Evolutionary conservation across 1,140 invertebrate genomes (phyloP).

Genomic region (Hesperophylax magnus): DNA sequence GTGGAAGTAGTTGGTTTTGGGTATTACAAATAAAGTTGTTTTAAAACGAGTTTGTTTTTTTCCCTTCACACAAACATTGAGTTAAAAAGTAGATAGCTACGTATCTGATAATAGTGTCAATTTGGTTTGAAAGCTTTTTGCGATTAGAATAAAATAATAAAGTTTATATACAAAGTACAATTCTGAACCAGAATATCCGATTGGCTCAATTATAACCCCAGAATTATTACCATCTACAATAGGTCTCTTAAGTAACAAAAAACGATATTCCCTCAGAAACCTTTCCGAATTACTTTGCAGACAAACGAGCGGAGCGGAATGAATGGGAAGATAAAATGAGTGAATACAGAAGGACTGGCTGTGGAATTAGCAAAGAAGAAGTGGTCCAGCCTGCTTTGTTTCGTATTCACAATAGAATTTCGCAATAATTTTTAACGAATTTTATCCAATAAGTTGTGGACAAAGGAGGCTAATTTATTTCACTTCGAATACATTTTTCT

Average conservation of each 20-base stretch:
- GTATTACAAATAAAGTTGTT: no score
- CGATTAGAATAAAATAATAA: neutral
- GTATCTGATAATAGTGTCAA: no score
- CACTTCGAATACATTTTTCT: no score
- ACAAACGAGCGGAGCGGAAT: no score
- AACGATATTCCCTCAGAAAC: neutral
- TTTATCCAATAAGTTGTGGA: neutral
- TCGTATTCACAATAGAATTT: neutral
- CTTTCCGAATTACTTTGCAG: neutral
- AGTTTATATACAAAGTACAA: neutral
- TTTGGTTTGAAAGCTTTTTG: neutral
- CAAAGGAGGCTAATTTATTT: neutral
- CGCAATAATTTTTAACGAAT: neutral
- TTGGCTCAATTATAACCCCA: conserved; percentile 10
- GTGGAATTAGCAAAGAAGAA: neutral
- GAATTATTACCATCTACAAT: neutral
- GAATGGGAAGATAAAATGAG: no score
- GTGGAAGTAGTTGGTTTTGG: no score
- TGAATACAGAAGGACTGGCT: neutral
- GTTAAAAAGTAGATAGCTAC: no score
- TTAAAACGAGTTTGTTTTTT: no score
- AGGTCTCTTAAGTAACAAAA: neutral
- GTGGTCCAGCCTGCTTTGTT: conserved; percentile 9
- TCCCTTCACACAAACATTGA: no score
- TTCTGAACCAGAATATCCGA: neutral